A percentile compares a stretch with the other conserved stretches of the same genome.
phyloP scores from a whole-genome alignment of 1,140 invertebrate species.

The Drosophila ohnishii region DNA sequence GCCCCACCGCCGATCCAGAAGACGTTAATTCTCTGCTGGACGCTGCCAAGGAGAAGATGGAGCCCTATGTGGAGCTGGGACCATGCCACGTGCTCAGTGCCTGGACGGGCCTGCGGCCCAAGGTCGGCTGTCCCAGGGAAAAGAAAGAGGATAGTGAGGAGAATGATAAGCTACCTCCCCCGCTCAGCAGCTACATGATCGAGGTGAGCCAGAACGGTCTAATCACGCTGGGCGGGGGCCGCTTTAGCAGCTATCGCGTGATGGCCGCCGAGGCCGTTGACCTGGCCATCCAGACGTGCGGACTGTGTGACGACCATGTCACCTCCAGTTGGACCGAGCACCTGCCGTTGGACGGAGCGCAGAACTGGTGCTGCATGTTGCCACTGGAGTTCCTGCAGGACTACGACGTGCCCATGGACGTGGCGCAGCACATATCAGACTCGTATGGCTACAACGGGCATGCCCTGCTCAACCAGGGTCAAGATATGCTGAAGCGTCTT shows the following conservation, averaged over 20 bases:
- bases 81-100: conserved; percentile 54
- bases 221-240: conserved; percentile 59
- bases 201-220: conserved; percentile 50
- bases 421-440: conserved; percentile 62
- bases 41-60: conserved; percentile 17
- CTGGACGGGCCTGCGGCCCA: conserved; percentile 50
- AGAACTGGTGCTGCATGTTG: conserved; percentile 47
- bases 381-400: conserved; percentile 52
- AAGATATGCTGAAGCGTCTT: conserved; percentile 13
- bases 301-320: conserved; percentile 30
- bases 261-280: conserved; percentile 64
- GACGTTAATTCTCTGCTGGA: conserved; percentile 36
- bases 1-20: conserved; percentile 7
- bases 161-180: background rate
- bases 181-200: conserved; percentile 36
- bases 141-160: background rate
- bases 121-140: conserved; percentile 28
- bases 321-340: conserved; percentile 32
- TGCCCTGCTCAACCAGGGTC: conserved; percentile 9
- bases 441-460: conserved; percentile 56
- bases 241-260: conserved; percentile 57
- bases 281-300: conserved; percentile 41
- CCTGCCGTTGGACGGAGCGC: conserved; percentile 49
- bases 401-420: conserved; percentile 56
- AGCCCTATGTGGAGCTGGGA: conserved; percentile 30